phyloP scores from a whole-genome alignment of 2,797 vertebrate species.

The Paramormyrops hopkinsi region DNA sequence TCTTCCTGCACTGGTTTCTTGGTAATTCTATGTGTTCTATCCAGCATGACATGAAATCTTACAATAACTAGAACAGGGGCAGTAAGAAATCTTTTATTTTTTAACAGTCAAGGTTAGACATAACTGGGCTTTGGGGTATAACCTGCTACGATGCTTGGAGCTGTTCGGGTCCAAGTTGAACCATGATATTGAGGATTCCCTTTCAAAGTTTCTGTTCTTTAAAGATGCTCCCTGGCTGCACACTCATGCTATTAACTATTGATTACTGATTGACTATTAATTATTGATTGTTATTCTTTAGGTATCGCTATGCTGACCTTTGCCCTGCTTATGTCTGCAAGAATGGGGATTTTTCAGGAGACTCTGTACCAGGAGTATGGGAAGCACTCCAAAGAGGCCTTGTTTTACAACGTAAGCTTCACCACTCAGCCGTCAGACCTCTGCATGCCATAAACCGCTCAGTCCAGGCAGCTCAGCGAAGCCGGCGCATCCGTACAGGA shows the following conservation, averaged over 20 bases:
- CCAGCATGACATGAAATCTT: background rate
- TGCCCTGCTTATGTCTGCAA: constrained; percentile 89
- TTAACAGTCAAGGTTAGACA: background rate
- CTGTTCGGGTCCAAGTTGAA: background rate
- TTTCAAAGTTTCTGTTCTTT: background rate
- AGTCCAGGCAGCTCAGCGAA: background rate
- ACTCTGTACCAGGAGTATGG: constrained; percentile 81
- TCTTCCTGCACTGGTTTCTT: constrained; percentile 80
- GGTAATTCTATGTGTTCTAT: constrained; percentile 58
- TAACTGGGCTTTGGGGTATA: background rate
- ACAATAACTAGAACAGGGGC: background rate
- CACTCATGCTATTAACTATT: background rate
- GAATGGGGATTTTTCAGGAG: constrained; percentile 98
- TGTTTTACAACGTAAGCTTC: constrained; percentile 85
- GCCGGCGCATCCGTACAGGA: background rate
- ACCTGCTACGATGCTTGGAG: background rate
- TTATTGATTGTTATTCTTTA: constrained; percentile 40
- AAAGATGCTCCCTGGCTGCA: background rate
- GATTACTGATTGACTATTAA: background rate
- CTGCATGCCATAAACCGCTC: background rate
- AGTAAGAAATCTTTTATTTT: background rate
- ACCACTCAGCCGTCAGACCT: background rate
- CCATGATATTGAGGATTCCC: background rate
- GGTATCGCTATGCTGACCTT: constrained; percentile 88
- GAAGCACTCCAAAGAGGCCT: constrained; percentile 88